Percentiles rank a stretch among this genome's conserved stretches.
Conservation (phyloP, 2,113 vertebrate species). For the Origma solitaria region DNA sequence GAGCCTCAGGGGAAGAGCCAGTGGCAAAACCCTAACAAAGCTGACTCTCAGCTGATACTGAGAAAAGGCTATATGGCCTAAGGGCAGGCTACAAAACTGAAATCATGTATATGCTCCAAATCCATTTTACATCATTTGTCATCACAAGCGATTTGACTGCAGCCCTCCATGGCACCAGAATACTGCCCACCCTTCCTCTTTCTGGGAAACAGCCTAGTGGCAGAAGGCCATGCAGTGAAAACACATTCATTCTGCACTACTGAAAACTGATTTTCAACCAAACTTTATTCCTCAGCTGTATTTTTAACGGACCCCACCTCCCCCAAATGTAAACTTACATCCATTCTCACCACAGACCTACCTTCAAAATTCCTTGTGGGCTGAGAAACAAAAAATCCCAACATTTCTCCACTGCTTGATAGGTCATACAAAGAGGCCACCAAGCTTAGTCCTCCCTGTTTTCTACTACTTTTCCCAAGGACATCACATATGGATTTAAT, state of each 20-base stretch:
- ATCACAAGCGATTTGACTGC: not conserved
- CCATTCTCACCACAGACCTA: not conserved
- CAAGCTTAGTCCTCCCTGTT: not conserved
- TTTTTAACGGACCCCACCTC: not conserved
- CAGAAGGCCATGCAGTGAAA: not conserved
- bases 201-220: not conserved
- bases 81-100: not conserved
- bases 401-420: not conserved
- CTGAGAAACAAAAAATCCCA: not conserved
- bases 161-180: not conserved
- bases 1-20: not conserved
- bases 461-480: not conserved
- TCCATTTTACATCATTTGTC: not conserved
- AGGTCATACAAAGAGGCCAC: not conserved
- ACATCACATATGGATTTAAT: not conserved
- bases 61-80: not conserved
- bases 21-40: not conserved
- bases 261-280: not conserved
- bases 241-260: not conserved
- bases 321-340: not conserved
- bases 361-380: not conserved
- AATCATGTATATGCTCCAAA: not conserved
- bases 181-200: not conserved
- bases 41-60: not conserved
- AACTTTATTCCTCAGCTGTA: not conserved